Evolutionary conservation across 2,113 vertebrate species (phyloP).

Genomic region (Elaphurus davidianus): DNA sequence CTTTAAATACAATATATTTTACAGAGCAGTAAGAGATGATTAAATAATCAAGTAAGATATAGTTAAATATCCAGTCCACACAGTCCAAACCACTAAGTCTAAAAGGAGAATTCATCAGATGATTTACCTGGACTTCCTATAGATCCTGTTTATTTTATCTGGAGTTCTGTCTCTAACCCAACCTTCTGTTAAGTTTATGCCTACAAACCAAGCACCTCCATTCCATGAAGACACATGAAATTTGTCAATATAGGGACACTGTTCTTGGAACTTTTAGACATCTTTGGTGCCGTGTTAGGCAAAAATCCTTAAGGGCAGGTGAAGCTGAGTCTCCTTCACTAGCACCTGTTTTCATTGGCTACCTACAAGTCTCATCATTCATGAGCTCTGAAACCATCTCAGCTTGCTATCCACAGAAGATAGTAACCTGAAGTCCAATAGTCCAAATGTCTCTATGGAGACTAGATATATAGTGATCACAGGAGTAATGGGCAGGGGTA

Average conservation of each 20-base stretch:
- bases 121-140: background rate
- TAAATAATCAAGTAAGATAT: background rate
- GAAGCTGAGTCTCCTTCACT: background rate
- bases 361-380: background rate
- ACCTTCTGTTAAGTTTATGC: background rate
- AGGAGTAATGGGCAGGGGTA: background rate
- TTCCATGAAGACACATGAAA: background rate
- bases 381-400: background rate
- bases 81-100: background rate
- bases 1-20: background rate
- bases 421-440: background rate
- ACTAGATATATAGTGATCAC: background rate
- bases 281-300: background rate
- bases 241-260: background rate
- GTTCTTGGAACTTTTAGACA: background rate
- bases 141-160: background rate
- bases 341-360: background rate
- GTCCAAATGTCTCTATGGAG: background rate
- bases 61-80: background rate
- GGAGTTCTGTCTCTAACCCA: background rate
- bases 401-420: background rate
- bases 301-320: background rate
- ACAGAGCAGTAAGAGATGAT: background rate
- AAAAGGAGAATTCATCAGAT: background rate
- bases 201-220: background rate